phyloP scores from a whole-genome alignment of 2,797 vertebrate species.

The Pseudomugil tenellus region DNA sequence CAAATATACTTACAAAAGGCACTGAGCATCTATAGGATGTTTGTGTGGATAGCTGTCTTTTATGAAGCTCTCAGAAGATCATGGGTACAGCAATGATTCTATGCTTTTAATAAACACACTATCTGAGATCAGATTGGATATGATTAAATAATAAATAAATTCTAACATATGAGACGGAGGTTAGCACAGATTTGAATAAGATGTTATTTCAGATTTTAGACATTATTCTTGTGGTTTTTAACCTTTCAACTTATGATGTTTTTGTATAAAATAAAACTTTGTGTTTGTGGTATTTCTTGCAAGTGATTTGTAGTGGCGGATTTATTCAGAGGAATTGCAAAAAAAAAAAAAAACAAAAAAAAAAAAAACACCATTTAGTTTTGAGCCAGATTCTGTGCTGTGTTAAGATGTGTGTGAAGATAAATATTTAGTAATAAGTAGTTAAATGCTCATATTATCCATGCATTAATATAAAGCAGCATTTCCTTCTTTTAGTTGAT shows the following conservation, averaged over 20 bases:
- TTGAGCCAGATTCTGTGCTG: background rate
- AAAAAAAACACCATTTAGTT: too few species aligned
- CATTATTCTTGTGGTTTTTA: background rate
- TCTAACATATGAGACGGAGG: background rate
- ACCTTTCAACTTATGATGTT: background rate
- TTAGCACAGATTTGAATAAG: background rate
- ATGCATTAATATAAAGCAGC: background rate
- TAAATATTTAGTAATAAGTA: background rate
- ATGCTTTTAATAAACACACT: background rate
- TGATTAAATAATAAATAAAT: background rate
- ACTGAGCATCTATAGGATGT: slow-evolving; percentile 2
- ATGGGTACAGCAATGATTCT: background rate
- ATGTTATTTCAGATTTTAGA: background rate
- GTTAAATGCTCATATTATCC: background rate
- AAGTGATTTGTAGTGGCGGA: background rate
- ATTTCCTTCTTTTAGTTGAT: background rate
- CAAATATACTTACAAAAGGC: background rate
- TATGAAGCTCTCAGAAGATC: background rate
- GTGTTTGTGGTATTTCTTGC: background rate
- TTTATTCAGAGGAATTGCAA: background rate
- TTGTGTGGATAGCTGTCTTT: background rate
- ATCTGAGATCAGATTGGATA: background rate
- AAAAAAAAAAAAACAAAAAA: too few species aligned
- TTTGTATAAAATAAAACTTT: background rate
- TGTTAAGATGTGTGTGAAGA: background rate